phyloP scores from a whole-genome alignment of 2,797 vertebrate genomes.

The Schizothorax lantsangensis region DNA sequence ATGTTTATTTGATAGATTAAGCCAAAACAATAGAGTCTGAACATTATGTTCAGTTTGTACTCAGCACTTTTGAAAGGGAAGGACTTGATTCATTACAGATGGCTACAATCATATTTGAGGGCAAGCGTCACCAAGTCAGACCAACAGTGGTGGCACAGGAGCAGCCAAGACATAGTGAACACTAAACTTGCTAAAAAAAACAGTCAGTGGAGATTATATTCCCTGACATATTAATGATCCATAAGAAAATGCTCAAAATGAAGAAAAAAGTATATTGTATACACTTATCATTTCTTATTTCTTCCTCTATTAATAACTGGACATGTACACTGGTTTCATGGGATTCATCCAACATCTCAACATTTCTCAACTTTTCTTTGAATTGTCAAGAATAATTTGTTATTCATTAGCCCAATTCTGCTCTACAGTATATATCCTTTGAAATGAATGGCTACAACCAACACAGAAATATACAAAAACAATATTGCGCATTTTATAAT shows the following conservation, averaged over 20 bases:
- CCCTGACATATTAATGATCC: background rate
- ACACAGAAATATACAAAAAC: too few relatives aligned
- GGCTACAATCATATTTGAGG: slow-evolving; percentile 9
- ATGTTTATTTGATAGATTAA: slow-evolving; percentile 32
- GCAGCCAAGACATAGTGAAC: background rate
- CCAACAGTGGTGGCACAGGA: slow-evolving; percentile 18
- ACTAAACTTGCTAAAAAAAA: background rate
- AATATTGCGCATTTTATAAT: too few relatives aligned
- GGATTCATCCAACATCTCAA: background rate
- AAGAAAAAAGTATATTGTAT: background rate
- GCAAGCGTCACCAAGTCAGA: slow-evolving; percentile 22
- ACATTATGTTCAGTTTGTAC: slow-evolving; percentile 20
- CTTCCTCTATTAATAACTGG: background rate
- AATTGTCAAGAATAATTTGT: too few relatives aligned
- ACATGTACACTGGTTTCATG: background rate
- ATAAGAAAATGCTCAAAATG: slow-evolving; percentile 5
- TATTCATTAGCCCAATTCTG: too few relatives aligned
- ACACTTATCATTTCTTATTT: background rate
- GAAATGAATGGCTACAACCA: too few relatives aligned
- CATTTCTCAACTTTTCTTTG: background rate
- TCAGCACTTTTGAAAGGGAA: background rate
- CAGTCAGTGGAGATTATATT: background rate
- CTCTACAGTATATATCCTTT: too few relatives aligned
- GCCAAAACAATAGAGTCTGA: slow-evolving; percentile 21
- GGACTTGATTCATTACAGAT: slow-evolving; percentile 32